Evolutionary conservation across 35 echinoderm and acorn worm species (phyloP).

Genomic region (Heliocidaris erythrogramma): DNA sequence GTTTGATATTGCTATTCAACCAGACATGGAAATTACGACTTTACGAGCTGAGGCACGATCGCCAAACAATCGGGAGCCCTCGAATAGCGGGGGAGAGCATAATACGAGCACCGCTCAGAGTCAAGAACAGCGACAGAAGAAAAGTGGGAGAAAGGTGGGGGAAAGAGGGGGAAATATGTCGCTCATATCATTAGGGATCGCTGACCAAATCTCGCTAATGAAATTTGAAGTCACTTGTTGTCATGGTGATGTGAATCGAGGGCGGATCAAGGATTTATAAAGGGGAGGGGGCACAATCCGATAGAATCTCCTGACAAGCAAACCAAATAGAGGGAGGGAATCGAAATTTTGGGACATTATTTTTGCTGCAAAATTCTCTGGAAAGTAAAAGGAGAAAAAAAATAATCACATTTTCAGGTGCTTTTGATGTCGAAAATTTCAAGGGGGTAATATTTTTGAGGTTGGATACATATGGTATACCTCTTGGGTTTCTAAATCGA

Average conservation of each 20-base stretch:
- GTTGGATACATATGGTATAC: too few relatives aligned
- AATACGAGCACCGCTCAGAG: neutral
- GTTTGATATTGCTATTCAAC: slow-evolving; percentile 4
- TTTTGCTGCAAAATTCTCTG: too few relatives aligned
- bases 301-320: too few relatives aligned
- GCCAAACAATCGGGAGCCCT: neutral
- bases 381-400: too few relatives aligned
- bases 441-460: too few relatives aligned
- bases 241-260: neutral
- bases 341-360: too few relatives aligned
- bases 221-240: neutral
- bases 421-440: too few relatives aligned
- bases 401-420: too few relatives aligned
- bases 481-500: too few relatives aligned
- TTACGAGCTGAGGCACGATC: neutral
- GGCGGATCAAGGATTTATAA: neutral
- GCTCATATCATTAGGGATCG: neutral
- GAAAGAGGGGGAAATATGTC: neutral
- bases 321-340: too few relatives aligned
- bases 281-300: neutral
- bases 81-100: neutral
- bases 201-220: neutral
- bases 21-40: neutral
- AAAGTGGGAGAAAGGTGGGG: neutral
- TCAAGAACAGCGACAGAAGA: neutral